phyloP scores from a whole-genome alignment of 2,113 vertebrate species.

The Apodemus speciosus region DNA sequence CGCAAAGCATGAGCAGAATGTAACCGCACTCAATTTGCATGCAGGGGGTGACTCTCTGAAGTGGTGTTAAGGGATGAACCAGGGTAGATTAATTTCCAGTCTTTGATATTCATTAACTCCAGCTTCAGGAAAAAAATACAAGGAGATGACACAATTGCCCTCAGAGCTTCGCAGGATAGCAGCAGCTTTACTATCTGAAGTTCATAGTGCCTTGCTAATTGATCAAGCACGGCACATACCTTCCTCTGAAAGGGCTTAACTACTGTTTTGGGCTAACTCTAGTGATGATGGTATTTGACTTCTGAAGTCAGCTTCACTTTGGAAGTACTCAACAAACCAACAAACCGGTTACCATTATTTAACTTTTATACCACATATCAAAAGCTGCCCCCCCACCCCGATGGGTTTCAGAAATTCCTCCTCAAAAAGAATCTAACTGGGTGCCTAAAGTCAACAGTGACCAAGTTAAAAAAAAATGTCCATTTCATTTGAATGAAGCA shows the following conservation, averaged over 20 bases:
- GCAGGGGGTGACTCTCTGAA: conserved; percentile 89
- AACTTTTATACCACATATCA: conserved; percentile 26
- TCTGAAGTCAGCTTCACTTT: conserved; percentile 81
- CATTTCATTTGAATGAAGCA: conserved; percentile 80
- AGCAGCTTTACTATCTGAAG: conserved; percentile 83
- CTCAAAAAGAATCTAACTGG: conserved; percentile 81
- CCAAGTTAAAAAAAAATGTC: conserved; percentile 80
- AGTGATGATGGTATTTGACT: conserved; percentile 74
- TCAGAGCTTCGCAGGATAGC: conserved; percentile 85
- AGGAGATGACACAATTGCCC: conserved; percentile 91
- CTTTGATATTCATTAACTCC: conserved; percentile 95
- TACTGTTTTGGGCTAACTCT: conserved; percentile 74
- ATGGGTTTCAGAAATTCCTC: conserved; percentile 83
- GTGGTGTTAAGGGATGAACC: conserved; percentile 87
- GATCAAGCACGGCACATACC: conserved; percentile 82
- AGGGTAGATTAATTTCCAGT: conserved; percentile 91
- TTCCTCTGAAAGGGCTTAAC: conserved; percentile 76
- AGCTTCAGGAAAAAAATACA: conserved; percentile 85
- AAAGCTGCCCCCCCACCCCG: not conserved
- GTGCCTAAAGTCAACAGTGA: conserved; percentile 79
- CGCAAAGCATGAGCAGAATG: conserved; percentile 24
- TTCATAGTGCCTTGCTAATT: conserved; percentile 82
- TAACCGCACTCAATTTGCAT: conserved; percentile 87
- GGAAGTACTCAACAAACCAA: conserved; percentile 82
- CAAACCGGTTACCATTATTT: conserved; percentile 83